phyloP scores from a whole-genome alignment of 2,888 invertebrate species.

The Nymphalis c-album region DNA sequence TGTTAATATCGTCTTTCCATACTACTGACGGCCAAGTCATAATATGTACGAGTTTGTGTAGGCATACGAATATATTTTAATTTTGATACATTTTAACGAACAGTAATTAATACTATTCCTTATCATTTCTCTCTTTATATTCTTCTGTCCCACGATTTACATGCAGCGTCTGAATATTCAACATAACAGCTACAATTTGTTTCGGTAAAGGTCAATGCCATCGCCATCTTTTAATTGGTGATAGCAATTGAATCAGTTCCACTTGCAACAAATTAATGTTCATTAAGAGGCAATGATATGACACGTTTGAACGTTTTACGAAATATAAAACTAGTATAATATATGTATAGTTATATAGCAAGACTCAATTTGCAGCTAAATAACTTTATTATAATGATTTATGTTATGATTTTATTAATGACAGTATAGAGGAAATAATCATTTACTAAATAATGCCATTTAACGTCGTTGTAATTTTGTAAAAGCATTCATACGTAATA shows the following conservation, averaged over 20 bases:
- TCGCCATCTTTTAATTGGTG: slow-evolving; percentile 66
- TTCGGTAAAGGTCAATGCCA: slow-evolving; percentile 76
- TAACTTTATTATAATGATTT: no score
- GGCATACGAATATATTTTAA: not conserved
- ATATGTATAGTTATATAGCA: not conserved
- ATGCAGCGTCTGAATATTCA: slow-evolving; percentile 12
- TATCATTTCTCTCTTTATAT: not conserved
- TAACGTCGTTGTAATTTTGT: no score
- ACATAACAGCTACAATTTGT: slow-evolving; percentile 53
- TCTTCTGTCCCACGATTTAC: not conserved
- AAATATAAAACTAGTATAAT: slow-evolving; percentile 43
- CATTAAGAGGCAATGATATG: slow-evolving; percentile 66
- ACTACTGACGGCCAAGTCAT: no score
- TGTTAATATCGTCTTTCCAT: no score
- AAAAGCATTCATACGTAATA: no score
- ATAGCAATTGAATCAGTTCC: slow-evolving; percentile 81
- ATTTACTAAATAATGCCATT: no score
- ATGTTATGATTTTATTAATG: no score
- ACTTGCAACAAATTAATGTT: slow-evolving; percentile 78
- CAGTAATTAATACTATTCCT: not conserved
- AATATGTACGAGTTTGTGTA: not conserved
- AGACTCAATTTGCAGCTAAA: not conserved
- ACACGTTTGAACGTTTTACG: slow-evolving; percentile 54
- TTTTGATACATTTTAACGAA: not conserved
- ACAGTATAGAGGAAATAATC: no score